Evolutionary conservation across 2,113 vertebrate species (phyloP), one percentile per base, ranked within the genome.

Genomic region (Zeus faber): DNA sequence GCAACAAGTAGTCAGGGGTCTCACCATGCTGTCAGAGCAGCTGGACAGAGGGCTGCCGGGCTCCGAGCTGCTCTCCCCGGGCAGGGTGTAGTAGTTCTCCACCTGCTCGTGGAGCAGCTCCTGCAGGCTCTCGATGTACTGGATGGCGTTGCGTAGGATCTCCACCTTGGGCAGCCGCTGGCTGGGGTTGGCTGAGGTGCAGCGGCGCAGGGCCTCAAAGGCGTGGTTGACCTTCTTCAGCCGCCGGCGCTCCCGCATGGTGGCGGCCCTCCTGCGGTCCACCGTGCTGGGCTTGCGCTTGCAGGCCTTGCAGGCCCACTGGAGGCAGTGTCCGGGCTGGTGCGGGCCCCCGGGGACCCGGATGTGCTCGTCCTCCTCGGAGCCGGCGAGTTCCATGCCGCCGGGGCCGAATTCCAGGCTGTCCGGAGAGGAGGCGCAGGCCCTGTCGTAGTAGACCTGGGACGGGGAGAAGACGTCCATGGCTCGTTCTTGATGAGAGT

Each of bases 261-360:
- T 99, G 85, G 97, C 97, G 0, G 96, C 97, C 76, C 93, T 90
- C 22, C 97, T 68, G 44, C 96, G 89, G 80, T 98, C 97, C 85
- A 90, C 91, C 2, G 91, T 94, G 79, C 92, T 95, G 58, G 95
- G 88, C 75, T 94, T 95, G 54, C 93, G 93, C 74, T 98, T 98
- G 82, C 96, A 99, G 2, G 97, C 96, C 83, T 96, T 98, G 85
- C 97, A 99, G 76, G 97, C 97, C 97, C 97, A 99, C 83, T 94
- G 86, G 57, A 99, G 94, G 80, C 97, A 99, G 80, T 92, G 95
- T 5, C 96, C 97, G 0, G 93, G 91, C 83, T 96, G 94, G 71
- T 95, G 94, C 57, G 62, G 92, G 52, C 90, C 92, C 0, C 84
- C 90, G 0, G 95, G 95, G 10, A 89, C 93, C 53, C 95, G 75